Conservation (phyloP, 2,113 vertebrate genomes). For the Eurypyga helias region DNA sequence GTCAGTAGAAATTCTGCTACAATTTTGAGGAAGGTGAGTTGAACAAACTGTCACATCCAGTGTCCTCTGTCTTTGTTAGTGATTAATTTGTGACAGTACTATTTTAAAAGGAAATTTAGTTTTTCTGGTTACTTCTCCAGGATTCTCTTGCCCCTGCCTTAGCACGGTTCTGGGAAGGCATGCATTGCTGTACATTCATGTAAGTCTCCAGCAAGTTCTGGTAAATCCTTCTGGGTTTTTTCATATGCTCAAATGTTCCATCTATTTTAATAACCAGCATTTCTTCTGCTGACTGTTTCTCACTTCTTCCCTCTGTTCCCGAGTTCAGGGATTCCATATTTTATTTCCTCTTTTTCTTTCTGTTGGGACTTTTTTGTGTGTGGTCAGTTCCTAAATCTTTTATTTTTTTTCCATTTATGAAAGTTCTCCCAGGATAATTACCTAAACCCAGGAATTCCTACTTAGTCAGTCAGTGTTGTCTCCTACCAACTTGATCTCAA, state of each 20-base stretch:
- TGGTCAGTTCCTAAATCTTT: neutral
- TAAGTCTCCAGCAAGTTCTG: neutral
- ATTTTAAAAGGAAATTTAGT: neutral
- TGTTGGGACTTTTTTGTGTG: neutral
- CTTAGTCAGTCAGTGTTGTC: neutral
- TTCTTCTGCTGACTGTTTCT: neutral
- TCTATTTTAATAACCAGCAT: neutral
- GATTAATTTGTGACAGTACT: neutral
- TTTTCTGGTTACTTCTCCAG: neutral
- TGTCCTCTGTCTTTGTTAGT: neutral
- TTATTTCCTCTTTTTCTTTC: constrained; percentile 5
- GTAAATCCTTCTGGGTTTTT: neutral
- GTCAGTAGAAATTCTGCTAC: neutral
- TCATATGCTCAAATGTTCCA: neutral
- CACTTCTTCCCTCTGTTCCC: neutral
- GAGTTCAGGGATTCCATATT: neutral
- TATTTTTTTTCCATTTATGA: neutral
- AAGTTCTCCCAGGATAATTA: neutral
- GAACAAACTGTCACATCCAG: neutral
- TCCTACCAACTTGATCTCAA: neutral
- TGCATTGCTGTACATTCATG: neutral
- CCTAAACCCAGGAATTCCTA: neutral
- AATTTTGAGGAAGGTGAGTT: neutral
- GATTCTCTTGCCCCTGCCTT: neutral
- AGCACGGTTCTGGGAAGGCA: neutral